Evolutionary conservation across 1,140 invertebrate genomes (phyloP), one percentile per base, ranked within the genome.

Genomic region (Saxidomus purpurata): DNA sequence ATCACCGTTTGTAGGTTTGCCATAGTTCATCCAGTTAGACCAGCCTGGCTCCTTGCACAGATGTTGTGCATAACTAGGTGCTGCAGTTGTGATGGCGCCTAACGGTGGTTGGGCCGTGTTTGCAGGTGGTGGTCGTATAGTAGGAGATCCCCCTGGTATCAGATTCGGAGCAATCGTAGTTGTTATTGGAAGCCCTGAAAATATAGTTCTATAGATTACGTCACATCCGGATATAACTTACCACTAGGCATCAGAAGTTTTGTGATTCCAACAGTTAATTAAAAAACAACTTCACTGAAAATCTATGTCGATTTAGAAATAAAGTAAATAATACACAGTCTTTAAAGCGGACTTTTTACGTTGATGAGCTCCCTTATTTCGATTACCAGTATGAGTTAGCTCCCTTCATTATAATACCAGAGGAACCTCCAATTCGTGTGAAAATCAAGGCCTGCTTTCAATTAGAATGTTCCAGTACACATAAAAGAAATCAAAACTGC

Each of bases 11-110:
- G 61, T 71, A 17, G 92, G 90, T 38, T 52, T 89, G 40, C 83
- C 96, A 80, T 96, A 96, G 95, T 97, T 98, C 69, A 98, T 96
- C 98, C 98, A 98, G 15, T 96, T 93, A 0, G 97, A 97, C 98
- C 98, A 98, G 0, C 98, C 98, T 3, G 96, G 94, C 22, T 90
- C 96, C 94, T 94, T 97, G 98, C 89, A 91, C 17, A 36, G 49
- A 8, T 76, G 31, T 38, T 43, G 52, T 52, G 69, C 38, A 17
- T 4, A 31, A 19, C 25, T 15, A n/a, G 6, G 19, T n/a, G 43
- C 63, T 17, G 22, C 15, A 22, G 36, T 19, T 1, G 55, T 6
- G 4, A 52, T 38, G 0, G 43, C 36, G 8, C 11, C 59, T 19
- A 40, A 15, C 3, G 74, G 11, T 67, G 80, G 80, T 34, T 43